Base-by-base conservation (phyloP, 2,113 vertebrate species). In the Bucco capensis region DNA sequence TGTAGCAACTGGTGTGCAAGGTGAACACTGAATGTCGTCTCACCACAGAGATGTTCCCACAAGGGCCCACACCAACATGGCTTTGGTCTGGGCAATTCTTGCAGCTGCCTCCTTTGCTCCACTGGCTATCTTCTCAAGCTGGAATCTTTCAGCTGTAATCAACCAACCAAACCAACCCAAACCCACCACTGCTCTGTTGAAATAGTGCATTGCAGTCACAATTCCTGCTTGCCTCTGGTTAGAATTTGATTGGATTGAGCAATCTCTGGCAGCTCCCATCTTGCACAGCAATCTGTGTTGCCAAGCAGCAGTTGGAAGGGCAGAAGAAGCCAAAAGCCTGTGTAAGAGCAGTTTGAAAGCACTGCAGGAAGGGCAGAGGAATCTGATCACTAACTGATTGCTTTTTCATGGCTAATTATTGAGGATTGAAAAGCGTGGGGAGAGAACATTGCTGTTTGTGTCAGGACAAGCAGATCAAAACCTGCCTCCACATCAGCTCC, bases 341-440 rank as follows among this genome's bases (percentile, higher is more conserved):
- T 25, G 33, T 33, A 78, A 70, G 86, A 80, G 27, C 19, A 54
- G 31, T 88, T 73, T 62, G 54, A 81, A 86, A 86, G 56, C 9
- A 33, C 13, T 42, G 33, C 8, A 31, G 60, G 83, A 87, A 61
- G 73, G 51, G 22, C n/a, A 69, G 49, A 62, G 35, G 60, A 89
- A 27, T 44, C 13, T 73, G 64, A 30, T 33, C 38, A 8, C 23
- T 46, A 60, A 51, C 75, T 72, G 5, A 9, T 44, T 64, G 18
- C 87, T 88, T 57, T 80, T 83, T 86, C 65, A 81, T 24, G 37
- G 51, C 47, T 85, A 89, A 91, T 93, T 90, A 92, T 92, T 84
- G 82, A 46, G 77, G 56, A 33, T 71, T 57, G n/a, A 88, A 86
- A 95, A 95, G 14, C 0, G 0, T 7, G 47, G 33, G 16, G 46